Conservation (phyloP, 2,797 vertebrate species). For the Podarcis siculus region DNA sequence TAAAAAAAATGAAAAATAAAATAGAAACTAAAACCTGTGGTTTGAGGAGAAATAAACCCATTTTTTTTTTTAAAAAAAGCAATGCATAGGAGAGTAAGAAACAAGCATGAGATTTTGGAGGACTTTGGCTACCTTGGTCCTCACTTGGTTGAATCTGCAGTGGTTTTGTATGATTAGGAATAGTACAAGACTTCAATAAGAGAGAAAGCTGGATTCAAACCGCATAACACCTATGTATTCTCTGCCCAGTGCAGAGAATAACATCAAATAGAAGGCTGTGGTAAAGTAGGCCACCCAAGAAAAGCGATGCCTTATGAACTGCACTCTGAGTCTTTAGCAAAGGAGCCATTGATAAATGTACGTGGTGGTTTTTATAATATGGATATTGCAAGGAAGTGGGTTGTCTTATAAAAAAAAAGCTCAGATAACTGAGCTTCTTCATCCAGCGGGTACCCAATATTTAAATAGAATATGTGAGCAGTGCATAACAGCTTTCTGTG, state of each 20-base stretch:
- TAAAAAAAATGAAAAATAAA: too few species aligned
- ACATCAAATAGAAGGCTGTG: not conserved
- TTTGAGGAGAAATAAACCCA: not conserved
- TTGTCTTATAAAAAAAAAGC: not conserved
- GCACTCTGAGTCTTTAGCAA: rapidly evolving
- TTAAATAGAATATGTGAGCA: conserved; percentile 55
- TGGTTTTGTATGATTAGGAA: not conserved
- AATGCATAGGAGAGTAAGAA: not conserved
- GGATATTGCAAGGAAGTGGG: not conserved
- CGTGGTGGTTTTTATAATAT: conserved; percentile 13
- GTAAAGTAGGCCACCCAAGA: not conserved
- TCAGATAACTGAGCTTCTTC: conserved; percentile 4
- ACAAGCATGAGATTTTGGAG: not conserved
- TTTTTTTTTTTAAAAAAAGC: not conserved
- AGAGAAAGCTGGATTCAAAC: not conserved
- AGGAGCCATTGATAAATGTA: not conserved
- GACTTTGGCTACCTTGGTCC: not conserved
- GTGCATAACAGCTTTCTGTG: conserved; percentile 63
- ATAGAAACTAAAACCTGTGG: not conserved
- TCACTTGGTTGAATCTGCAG: too few species aligned
- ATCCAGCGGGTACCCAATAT: conserved; percentile 42
- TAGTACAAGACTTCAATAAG: not conserved
- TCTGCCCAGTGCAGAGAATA: not conserved
- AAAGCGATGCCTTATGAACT: not conserved
- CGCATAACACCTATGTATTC: not conserved